Base-by-base conservation (phyloP, 2,888 invertebrate species). In the Pachycephus smyrnensis region DNA sequence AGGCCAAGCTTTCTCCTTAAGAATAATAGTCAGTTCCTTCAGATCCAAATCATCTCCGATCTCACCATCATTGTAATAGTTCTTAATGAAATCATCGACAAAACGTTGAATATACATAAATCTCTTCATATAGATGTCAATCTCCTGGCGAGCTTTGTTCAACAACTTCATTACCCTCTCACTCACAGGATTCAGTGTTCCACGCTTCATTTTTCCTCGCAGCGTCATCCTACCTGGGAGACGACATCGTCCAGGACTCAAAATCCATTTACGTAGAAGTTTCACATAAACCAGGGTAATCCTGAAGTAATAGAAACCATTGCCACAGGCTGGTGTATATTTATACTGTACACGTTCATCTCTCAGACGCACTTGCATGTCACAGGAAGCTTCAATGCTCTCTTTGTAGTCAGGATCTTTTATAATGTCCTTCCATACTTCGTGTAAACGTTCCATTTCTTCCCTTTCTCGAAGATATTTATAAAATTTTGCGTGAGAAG, bases 181-280 rank as follows among this genome's bases (percentile, higher is more conserved):
- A 23, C n/a, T 15, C 11, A 76, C 73, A 15, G 83, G 83, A 73
- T 31, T 71, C 12, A 71, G 31, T 11, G 32, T 71, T 55, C 55
- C 55, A 55, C 9, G 2, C 9, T 55, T 55, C 3, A 55, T 23
- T 55, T 55, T 55, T 23, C 55, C 55, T 55, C 0, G 55, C 9
- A 55, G 55, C 9, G 23, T 23, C 55, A 55, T 55, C 9, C 9
- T 40, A 23, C 33, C 68, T 23, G 83, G 83, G 1, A 83, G 12
- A 6, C 35, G 75, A 3, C 79, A 77, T 12, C 30, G 36, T 55
- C 79, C 80, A 23, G 12, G 69, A 6, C 75, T 75, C 11, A 82
- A 30, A 69, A 69, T 77, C 83, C 82, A 83, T 69, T 76, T 80
- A 11, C 80, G 73, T 4, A 79, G 12, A 15, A 73, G 12, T 6